Evolutionary conservation across 2,797 vertebrate genomes (phyloP).

Genomic region (Tapera naevia): DNA sequence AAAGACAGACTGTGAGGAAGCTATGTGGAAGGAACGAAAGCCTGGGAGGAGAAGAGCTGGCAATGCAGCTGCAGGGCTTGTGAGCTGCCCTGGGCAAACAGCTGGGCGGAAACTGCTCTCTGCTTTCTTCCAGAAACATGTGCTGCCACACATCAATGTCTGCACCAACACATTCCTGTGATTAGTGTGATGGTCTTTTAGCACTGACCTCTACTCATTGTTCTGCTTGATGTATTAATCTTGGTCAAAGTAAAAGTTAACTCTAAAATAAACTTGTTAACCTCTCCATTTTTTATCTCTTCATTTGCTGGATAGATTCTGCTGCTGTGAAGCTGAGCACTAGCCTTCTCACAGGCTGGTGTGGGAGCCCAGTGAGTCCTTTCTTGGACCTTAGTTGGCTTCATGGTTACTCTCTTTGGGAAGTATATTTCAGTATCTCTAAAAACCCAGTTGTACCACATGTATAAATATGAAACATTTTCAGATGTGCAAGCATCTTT

Average conservation of each 20-base stretch:
- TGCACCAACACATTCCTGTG: conserved; percentile 5
- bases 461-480: not conserved
- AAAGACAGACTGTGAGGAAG: not conserved
- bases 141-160: conserved; percentile 50
- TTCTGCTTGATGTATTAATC: conserved; percentile 52
- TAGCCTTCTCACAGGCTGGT: not conserved
- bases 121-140: conserved; percentile 16
- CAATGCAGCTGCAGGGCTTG: not conserved
- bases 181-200: conserved; percentile 57
- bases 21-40: not conserved
- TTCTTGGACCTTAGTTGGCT: not conserved
- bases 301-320: conserved; percentile 16
- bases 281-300: not conserved
- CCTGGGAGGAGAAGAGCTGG: not conserved
- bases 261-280: conserved; percentile 62
- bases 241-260: conserved; percentile 17
- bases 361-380: not conserved
- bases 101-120: not conserved
- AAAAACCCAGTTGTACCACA: not conserved
- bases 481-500: not conserved
- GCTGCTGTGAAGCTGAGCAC: not conserved
- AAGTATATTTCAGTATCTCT: not conserved
- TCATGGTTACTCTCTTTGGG: not conserved
- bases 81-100: not conserved
- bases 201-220: conserved; percentile 50